Conservation (phyloP, 92 coral and sea anemone species). For the Zoanthus gigantus region DNA sequence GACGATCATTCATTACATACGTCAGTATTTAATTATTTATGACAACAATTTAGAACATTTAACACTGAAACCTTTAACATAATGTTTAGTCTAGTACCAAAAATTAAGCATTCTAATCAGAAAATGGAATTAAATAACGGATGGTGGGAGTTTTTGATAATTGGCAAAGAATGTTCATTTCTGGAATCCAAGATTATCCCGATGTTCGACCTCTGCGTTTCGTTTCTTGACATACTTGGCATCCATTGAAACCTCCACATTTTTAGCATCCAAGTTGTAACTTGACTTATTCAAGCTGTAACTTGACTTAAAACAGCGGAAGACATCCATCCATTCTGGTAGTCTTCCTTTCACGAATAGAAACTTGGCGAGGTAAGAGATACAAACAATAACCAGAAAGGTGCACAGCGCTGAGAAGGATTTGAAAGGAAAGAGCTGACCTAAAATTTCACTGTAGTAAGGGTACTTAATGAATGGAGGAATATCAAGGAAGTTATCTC, state of each 20-base stretch:
- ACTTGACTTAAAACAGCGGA: conserved; percentile 7
- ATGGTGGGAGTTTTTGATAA: too few species aligned
- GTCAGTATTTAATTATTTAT: too few species aligned
- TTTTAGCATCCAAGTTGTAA: background rate
- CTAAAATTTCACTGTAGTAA: conserved; percentile 36
- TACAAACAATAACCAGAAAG: background rate
- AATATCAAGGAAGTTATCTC: conserved; percentile 8
- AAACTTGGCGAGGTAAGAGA: conserved; percentile 48
- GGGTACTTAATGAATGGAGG: conserved; percentile 50
- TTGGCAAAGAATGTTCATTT: too few species aligned
- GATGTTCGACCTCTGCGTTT: background rate
- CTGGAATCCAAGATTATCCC: too few species aligned
- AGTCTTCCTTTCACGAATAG: conserved; percentile 10
- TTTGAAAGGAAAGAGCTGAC: conserved; percentile 55
- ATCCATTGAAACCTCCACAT: too few species aligned
- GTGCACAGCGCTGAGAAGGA: conserved; percentile 31
- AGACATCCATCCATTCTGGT: conserved; percentile 25
- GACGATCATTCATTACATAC: too few species aligned
- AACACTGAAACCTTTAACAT: too few species aligned
- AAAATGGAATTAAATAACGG: too few species aligned
- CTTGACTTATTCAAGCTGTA: background rate
- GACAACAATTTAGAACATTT: too few species aligned
- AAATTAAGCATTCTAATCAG: too few species aligned
- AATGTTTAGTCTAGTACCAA: too few species aligned
- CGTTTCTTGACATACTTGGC: background rate